Evolutionary conservation across 2,113 vertebrate species (phyloP).

Genomic region (Lipophrys pholis): DNA sequence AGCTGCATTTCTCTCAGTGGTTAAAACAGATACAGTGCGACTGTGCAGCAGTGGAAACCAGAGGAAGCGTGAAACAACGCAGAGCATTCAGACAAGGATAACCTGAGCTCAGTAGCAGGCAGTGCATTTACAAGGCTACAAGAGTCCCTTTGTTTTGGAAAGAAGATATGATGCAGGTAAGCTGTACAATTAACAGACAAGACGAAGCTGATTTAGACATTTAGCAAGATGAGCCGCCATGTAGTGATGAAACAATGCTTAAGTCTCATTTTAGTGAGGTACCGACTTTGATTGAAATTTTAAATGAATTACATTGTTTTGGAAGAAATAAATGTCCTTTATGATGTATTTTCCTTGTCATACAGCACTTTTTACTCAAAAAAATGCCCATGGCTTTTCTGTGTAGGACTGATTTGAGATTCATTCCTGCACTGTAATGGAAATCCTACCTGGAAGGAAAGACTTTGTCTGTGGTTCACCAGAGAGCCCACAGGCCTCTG

Average conservation of each 20-base stretch:
- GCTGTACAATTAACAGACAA: slow-evolving; percentile 1
- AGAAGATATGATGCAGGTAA: slow-evolving; percentile 25
- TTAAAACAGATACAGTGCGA: slow-evolving; percentile 31
- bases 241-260: neutral
- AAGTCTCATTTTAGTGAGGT: neutral
- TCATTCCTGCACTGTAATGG: neutral
- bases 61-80: slow-evolving; percentile 21
- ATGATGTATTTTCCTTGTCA: no score
- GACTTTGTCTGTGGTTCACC: slow-evolving; percentile 65
- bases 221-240: neutral
- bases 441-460: slow-evolving; percentile 57
- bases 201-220: slow-evolving; percentile 5
- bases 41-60: slow-evolving; percentile 31
- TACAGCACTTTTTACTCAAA: no score
- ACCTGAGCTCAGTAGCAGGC: slow-evolving; percentile 7
- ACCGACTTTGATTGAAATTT: no score
- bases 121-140: slow-evolving; percentile 21
- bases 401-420: neutral
- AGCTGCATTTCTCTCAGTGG: slow-evolving; percentile 4
- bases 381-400: neutral
- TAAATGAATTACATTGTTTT: no score
- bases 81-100: slow-evolving; percentile 6
- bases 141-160: slow-evolving; percentile 40
- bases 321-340: no score
- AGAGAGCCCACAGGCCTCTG: slow-evolving; percentile 88